A percentile compares a stretch with the other conserved stretches of the same genome.
Conservation (phyloP, 2,113 vertebrate genomes). For the Chloroceryle aenea region DNA sequence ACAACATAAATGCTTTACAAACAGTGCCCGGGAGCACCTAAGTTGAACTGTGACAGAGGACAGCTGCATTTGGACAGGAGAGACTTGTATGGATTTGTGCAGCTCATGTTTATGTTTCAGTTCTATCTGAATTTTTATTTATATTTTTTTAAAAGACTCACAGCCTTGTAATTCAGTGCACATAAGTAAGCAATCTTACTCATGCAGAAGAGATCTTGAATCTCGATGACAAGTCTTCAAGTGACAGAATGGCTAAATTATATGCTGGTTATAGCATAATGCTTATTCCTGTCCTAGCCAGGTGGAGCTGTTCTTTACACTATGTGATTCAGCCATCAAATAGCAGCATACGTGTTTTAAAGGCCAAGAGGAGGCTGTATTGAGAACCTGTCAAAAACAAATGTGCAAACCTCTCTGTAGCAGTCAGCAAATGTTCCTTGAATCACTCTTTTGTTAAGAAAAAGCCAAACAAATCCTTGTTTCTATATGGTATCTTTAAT, state of each 20-base stretch:
- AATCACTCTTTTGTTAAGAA: slow-evolving; percentile 19
- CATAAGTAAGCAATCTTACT: neutral
- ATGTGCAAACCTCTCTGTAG: slow-evolving; percentile 19
- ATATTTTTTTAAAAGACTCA: neutral
- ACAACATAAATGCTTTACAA: slow-evolving; percentile 47
- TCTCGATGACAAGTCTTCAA: slow-evolving; percentile 13
- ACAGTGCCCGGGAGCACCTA: slow-evolving; percentile 30
- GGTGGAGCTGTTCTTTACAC: slow-evolving; percentile 55
- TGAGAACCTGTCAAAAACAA: slow-evolving; percentile 72
- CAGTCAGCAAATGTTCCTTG: slow-evolving; percentile 33
- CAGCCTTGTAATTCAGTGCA: neutral
- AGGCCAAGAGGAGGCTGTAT: slow-evolving; percentile 59
- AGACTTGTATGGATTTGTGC: neutral
- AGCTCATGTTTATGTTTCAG: neutral
- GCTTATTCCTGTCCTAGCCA: slow-evolving; percentile 49
- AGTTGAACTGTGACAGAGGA: slow-evolving; percentile 22
- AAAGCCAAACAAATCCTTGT: neutral
- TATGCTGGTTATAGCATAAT: neutral
- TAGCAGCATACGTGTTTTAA: slow-evolving; percentile 40
- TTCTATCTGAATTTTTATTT: neutral
- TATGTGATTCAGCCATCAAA: slow-evolving; percentile 52
- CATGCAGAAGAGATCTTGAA: neutral
- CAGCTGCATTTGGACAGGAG: neutral
- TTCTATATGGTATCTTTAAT: slow-evolving; percentile 3
- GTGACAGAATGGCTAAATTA: slow-evolving; percentile 52